Conservation (phyloP, 2,113 vertebrate species). For the Chaetorhynchus papuensis region DNA sequence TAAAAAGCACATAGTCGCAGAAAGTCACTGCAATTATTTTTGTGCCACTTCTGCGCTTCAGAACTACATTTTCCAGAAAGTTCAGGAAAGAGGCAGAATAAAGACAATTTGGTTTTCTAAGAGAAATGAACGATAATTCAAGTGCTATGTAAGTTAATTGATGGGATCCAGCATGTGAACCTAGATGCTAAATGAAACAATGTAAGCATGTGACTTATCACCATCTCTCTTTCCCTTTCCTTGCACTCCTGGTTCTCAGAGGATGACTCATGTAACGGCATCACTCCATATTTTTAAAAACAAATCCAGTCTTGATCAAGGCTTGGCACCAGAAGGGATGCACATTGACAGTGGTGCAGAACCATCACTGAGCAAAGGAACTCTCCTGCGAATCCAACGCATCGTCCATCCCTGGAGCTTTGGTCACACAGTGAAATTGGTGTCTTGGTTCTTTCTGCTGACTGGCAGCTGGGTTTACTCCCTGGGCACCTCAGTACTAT, state of each 20-base stretch:
- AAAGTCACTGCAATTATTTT: neutral
- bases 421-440: neutral
- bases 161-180: neutral
- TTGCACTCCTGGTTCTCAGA: neutral
- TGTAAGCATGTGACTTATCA: neutral
- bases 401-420: neutral
- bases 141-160: neutral
- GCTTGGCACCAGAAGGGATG: neutral
- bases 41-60: neutral
- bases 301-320: neutral
- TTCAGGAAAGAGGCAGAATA: neutral
- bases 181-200: neutral
- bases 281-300: neutral
- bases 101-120: neutral
- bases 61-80: neutral
- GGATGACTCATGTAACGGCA: neutral
- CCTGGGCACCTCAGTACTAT: accelerated
- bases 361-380: neutral
- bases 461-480: neutral
- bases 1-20: neutral
- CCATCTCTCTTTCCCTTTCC: neutral
- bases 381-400: neutral
- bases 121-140: neutral
- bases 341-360: accelerated
- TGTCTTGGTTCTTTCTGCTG: neutral